Evolutionary conservation across 2,888 invertebrate genomes (phyloP).

Genomic region (Oxycera nigricornis): DNA sequence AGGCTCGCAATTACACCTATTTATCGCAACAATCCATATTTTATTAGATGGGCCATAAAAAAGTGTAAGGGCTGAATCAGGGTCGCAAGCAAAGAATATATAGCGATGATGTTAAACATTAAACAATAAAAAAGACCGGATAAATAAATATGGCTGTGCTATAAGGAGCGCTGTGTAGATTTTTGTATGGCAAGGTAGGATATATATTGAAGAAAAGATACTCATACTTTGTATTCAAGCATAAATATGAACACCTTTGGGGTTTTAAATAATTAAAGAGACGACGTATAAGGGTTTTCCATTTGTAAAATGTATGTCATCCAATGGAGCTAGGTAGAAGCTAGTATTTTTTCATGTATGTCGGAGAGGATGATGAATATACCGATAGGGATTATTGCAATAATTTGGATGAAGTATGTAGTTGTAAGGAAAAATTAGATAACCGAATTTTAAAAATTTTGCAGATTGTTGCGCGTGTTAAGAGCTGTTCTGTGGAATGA

Average conservation of each 20-base stretch:
- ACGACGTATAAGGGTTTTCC: slow-evolving; percentile 2
- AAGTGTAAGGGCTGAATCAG: slow-evolving; percentile 5
- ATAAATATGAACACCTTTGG: slow-evolving; percentile 16
- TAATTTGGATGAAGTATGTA: too few relatives aligned
- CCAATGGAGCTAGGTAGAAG: too few relatives aligned
- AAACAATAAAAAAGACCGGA: slow-evolving; percentile 36
- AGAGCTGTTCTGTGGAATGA: too few relatives aligned
- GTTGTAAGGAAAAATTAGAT: too few relatives aligned
- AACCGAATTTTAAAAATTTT: too few relatives aligned
- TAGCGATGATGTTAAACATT: slow-evolving; percentile 20
- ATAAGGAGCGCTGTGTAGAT: background rate
- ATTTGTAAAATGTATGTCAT: background rate
- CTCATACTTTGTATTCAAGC: background rate
- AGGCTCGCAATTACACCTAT: slow-evolving; percentile 34
- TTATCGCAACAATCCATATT: slow-evolving; percentile 35
- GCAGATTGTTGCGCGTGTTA: too few relatives aligned
- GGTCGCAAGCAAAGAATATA: background rate
- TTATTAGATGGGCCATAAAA: slow-evolving; percentile 35
- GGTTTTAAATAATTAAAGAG: slow-evolving; percentile 24
- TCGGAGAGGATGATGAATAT: too few relatives aligned
- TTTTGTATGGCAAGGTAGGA: background rate
- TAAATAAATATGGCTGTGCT: slow-evolving; percentile 16
- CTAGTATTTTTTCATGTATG: too few relatives aligned
- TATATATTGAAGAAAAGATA: background rate
- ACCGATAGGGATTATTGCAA: too few relatives aligned